Percentiles rank a stretch among this genome's conserved stretches.
These are phyloP conservation scores for Brachionus asplanchnoidis DNA, from an alignment of 1,140 invertebrate species.

Conservation along the genomic window DNA sequence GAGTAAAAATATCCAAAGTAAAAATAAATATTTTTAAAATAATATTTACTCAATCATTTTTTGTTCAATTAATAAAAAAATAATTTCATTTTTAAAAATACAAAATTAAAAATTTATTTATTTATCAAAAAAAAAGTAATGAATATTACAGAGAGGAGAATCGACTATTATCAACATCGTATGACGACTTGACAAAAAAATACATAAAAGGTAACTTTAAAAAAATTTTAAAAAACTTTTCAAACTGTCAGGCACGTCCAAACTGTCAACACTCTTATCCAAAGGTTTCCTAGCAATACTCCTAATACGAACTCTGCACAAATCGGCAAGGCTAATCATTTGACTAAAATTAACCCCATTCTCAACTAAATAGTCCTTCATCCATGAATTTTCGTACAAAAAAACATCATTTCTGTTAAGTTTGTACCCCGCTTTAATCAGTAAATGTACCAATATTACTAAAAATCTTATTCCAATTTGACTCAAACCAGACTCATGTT, in stretches of 20 bases:
- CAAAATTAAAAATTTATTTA: slow-evolving; percentile 14
- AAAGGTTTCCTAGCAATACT: background rate
- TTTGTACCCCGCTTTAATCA: slow-evolving; percentile 3
- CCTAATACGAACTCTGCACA: background rate
- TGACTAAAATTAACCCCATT: background rate
- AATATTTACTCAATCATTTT: too few relatives aligned
- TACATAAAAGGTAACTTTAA: slow-evolving; percentile 47
- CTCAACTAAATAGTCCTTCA: background rate
- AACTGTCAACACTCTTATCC: background rate
- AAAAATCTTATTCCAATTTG: background rate
- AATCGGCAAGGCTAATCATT: background rate
- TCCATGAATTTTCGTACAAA: slow-evolving; percentile 13
- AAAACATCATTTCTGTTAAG: background rate
- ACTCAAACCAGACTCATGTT: background rate
- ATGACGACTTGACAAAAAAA: slow-evolving; percentile 37
- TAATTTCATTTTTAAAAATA: background rate
- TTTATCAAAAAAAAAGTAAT: slow-evolving; percentile 46
- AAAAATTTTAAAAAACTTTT: slow-evolving; percentile 44
- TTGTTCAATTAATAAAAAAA: too few relatives aligned
- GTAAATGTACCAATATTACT: background rate
- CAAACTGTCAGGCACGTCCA: background rate
- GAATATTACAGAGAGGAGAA: slow-evolving; percentile 49
- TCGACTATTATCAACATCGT: slow-evolving; percentile 34
- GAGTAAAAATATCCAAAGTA: too few relatives aligned
- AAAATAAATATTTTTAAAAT: too few relatives aligned